phyloP scores from a whole-genome alignment of 2,113 vertebrate genomes.

The Silurus glanis region DNA sequence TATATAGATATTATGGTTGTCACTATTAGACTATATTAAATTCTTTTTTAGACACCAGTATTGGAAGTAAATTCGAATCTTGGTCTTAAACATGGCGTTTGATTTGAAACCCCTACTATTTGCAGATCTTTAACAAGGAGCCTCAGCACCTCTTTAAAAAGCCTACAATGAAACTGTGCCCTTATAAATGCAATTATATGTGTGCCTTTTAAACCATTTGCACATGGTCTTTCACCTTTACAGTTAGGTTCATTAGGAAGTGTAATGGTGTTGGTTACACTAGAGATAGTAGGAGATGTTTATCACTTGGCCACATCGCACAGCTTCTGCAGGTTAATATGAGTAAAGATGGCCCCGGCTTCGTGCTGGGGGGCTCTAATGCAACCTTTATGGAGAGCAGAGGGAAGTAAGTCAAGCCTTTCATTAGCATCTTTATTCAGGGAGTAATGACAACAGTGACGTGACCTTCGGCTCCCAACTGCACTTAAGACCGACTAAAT shows the following conservation, averaged over 20 bases:
- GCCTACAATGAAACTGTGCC: conserved; percentile 18
- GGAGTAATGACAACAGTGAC: conserved; percentile 66
- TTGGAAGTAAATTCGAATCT: not conserved
- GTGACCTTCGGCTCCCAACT: conserved; percentile 63
- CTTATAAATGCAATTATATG: conserved; percentile 41
- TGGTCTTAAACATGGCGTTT: not conserved
- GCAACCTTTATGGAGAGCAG: conserved; percentile 56
- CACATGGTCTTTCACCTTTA: conserved; percentile 33
- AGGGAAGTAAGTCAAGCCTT: conserved; percentile 64
- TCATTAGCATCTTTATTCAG: conserved; percentile 71
- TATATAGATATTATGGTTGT: too few species aligned
- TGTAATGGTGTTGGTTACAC: conserved; percentile 49
- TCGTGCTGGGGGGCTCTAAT: conserved; percentile 48
- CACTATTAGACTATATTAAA: not conserved
- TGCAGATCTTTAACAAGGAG: not conserved
- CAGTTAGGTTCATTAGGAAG: conserved; percentile 42
- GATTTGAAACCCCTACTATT: not conserved
- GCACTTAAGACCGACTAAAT: conserved; percentile 67
- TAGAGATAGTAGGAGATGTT: conserved; percentile 38
- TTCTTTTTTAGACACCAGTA: not conserved
- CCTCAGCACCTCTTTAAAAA: conserved; percentile 5
- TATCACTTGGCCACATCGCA: conserved; percentile 31
- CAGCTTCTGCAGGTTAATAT: conserved; percentile 44
- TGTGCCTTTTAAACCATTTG: conserved; percentile 40
- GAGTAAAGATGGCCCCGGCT: conserved; percentile 43